Evolutionary conservation across 2,888 invertebrate genomes (phyloP), one percentile per base, ranked within the genome.

Genomic region (Drosophila aldrichi): DNA sequence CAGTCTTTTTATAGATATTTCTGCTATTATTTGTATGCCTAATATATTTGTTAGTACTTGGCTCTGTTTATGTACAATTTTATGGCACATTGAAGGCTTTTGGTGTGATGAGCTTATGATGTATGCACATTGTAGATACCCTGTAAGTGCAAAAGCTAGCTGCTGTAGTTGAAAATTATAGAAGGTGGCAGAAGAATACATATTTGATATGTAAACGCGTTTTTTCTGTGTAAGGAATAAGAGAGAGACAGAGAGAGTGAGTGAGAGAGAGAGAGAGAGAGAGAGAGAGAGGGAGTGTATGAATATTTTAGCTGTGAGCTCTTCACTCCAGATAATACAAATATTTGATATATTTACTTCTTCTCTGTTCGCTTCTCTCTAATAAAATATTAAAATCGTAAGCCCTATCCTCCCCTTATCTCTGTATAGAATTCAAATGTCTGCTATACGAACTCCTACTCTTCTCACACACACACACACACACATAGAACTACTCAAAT

Each of bases 21-120:
- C 7, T 54, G 52, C 32, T 48, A 49, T 74, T 68, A 41, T 1
- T 56, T 51, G 51, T 32, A 25, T 52, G 25, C 36, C 36, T 52
- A 52, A 52, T 52, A 52, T 38, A 20, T 52, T 25, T 52, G 52
- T 52, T 32, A 34, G 74, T 59, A 60, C 59, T 25, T 8, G 36
- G 16, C 44, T 74, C 62, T 78, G 68, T 68, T 63, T 52, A 52
- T 52, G n/a, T 59, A 51, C 25, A 41, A 32, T 38, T 55, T 61
- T 48, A 73, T 38, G 22, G 12, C 48, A 51, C 8, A 29, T 40
- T 40, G 25, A 38, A 38, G 29, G n/a, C 40, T 29, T 14, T 14
- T 1, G 3, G 9, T 16, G 29, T 14, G 8, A 25, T 25, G 4
- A 29, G 29, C 29, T 3, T 9, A 12, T n/a, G 36, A n/a, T n/a